Conservation (phyloP, 2,888 invertebrate genomes). For the Drosophila anceps region DNA sequence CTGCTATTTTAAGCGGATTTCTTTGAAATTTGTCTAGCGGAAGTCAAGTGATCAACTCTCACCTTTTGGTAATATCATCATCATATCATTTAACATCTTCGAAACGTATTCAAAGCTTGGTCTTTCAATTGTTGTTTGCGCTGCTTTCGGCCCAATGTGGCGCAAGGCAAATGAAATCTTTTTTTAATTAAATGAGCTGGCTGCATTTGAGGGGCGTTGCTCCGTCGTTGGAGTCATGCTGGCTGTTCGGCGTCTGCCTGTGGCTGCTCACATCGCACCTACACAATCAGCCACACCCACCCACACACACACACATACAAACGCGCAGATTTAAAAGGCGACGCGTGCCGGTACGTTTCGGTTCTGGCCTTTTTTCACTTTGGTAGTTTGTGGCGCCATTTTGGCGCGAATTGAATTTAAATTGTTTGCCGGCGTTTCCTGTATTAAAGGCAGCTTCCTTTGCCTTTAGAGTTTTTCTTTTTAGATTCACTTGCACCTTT, state of each 20-base stretch:
- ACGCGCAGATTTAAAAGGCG: slow-evolving; percentile 16
- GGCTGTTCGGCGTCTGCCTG: slow-evolving; percentile 36
- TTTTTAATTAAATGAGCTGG: slow-evolving; percentile 80
- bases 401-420: slow-evolving; percentile 80
- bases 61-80: slow-evolving; percentile 4
- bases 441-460: slow-evolving; percentile 70
- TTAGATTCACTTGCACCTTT: slow-evolving; percentile 56
- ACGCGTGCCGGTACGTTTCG: slow-evolving; percentile 27
- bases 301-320: slow-evolving; percentile 2
- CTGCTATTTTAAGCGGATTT: no score
- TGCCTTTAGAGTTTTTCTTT: slow-evolving; percentile 25
- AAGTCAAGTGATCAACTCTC: slow-evolving; percentile 20
- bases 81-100: slow-evolving; percentile 10
- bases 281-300: slow-evolving; percentile 48
- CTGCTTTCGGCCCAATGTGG: slow-evolving; percentile 24
- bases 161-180: slow-evolving; percentile 58
- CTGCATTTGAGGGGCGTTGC: slow-evolving; percentile 54
- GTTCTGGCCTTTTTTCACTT: slow-evolving; percentile 46
- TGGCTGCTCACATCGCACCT: slow-evolving; percentile 69
- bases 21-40: background rate
- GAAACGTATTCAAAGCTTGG: background rate
- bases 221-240: slow-evolving; percentile 59
- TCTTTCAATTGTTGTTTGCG: background rate
- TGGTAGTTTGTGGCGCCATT: slow-evolving; percentile 79
- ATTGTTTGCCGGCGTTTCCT: slow-evolving; percentile 77